A percentile compares a stretch with the other conserved stretches of the same genome.
Conservation (phyloP, 2,888 invertebrate genomes). For the Pollenia angustigena region DNA sequence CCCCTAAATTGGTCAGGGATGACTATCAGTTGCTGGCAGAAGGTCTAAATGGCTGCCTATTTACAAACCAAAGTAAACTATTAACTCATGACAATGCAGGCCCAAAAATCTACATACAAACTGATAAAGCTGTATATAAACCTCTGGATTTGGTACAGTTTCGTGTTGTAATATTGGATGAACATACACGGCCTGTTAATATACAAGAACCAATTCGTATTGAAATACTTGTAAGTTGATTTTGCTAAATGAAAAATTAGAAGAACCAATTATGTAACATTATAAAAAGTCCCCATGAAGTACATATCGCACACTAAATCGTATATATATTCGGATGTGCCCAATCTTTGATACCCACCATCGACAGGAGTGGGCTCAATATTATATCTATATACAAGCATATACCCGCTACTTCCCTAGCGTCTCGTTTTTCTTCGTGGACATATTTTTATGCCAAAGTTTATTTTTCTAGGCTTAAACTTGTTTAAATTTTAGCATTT, state of each 20-base stretch:
- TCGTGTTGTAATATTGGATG: constrained; percentile 88
- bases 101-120: constrained; percentile 92
- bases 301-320: no score
- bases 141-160: constrained; percentile 93
- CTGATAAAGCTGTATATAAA: constrained; percentile 96
- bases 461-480: no score
- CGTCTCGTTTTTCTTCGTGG: no score
- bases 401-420: no score
- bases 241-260: background rate
- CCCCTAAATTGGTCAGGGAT: constrained; percentile 58
- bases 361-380: no score
- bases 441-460: no score
- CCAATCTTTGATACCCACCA: no score
- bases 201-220: constrained; percentile 78
- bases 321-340: no score
- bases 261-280: no score
- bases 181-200: constrained; percentile 88
- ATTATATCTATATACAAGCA: no score
- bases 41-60: constrained; percentile 90
- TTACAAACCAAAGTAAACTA: constrained; percentile 88
- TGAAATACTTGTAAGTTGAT: constrained; percentile 74
- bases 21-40: constrained; percentile 79
- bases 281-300: no score
- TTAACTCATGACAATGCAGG: constrained; percentile 89
- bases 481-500: no score